Conservation (phyloP, 2,888 invertebrate species). For the Tetrapedia diversipes region DNA sequence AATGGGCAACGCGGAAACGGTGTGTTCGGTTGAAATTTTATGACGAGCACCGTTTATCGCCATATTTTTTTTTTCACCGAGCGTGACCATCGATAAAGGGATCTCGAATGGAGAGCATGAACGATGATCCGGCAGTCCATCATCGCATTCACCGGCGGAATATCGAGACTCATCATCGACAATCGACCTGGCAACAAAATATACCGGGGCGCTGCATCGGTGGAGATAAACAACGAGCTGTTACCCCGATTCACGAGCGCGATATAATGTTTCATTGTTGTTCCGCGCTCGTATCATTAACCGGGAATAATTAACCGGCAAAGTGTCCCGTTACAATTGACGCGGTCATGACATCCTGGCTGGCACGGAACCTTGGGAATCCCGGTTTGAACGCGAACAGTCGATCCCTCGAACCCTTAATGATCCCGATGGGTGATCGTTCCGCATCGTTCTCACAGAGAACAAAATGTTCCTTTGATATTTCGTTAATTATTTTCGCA, state of each 20-base stretch:
- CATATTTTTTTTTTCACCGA: conserved; percentile 14
- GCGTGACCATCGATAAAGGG: not conserved
- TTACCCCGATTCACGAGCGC: conserved; percentile 6
- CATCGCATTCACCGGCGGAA: conserved; percentile 42
- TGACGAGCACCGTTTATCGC: conserved; percentile 15
- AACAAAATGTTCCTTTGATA: conserved; percentile 21
- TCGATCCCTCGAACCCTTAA: conserved; percentile 6
- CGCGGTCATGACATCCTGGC: not conserved
- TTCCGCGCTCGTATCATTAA: conserved; percentile 22
- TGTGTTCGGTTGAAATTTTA: conserved; percentile 15
- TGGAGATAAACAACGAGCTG: conserved; percentile 41
- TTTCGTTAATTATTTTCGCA: conserved; percentile 43
- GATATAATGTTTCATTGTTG: conserved; percentile 44
- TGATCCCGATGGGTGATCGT: not conserved
- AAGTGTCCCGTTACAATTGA: conserved; percentile 12
- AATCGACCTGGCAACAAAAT: conserved; percentile 32
- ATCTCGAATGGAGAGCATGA: not conserved
- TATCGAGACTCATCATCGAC: conserved; percentile 48
- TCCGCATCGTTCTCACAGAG: not conserved
- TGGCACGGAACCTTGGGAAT: not conserved
- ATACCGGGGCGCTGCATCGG: conserved; percentile 23
- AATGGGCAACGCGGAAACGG: not conserved
- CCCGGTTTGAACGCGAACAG: not conserved
- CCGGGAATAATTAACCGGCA: conserved; percentile 19
- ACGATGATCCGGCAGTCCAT: conserved; percentile 31